A percentile compares a stretch with the other conserved stretches of the same genome.
Conservation (phyloP, 2,888 invertebrate species). For the Parnassius orleans region DNA sequence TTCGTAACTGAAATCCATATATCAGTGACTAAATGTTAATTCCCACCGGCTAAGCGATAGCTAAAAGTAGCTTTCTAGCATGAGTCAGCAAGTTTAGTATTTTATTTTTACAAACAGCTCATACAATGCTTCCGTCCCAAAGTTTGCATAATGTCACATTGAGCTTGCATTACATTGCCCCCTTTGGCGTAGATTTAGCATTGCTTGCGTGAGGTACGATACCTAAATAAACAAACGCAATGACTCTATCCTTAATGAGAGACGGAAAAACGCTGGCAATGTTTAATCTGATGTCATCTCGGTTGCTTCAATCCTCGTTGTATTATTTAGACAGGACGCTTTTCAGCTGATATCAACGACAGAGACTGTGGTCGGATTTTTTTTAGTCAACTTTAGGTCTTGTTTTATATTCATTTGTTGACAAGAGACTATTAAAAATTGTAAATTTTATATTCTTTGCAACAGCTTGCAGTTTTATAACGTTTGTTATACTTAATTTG, state of each 20-base stretch:
- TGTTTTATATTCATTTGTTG: slow-evolving; percentile 16
- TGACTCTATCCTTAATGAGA: slow-evolving; percentile 51
- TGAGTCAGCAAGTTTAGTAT: not conserved
- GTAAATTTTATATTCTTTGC: too few relatives aligned
- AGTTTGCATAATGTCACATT: not conserved
- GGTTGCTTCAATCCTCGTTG: slow-evolving; percentile 59
- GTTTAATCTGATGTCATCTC: slow-evolving; percentile 70
- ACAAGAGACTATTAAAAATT: not conserved
- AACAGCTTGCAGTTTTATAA: not conserved
- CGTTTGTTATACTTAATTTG: not conserved
- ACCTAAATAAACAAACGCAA: slow-evolving; percentile 29
- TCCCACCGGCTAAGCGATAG: not conserved
- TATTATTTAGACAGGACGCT: slow-evolving; percentile 57
- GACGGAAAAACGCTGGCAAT: slow-evolving; percentile 64
- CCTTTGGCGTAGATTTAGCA: slow-evolving; percentile 4
- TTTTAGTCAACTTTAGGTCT: slow-evolving; percentile 19
- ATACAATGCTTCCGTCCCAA: not conserved
- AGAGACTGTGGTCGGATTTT: slow-evolving; percentile 20
- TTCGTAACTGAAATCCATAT: not conserved
- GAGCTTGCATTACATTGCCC: slow-evolving; percentile 6
- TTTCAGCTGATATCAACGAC: slow-evolving; percentile 27
- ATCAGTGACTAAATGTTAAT: not conserved
- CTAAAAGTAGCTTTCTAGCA: not conserved
- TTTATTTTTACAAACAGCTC: slow-evolving; percentile 4
- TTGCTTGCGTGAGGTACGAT: not conserved